Conservation (phyloP, 1,140 invertebrate species). For the Diprion similis region DNA sequence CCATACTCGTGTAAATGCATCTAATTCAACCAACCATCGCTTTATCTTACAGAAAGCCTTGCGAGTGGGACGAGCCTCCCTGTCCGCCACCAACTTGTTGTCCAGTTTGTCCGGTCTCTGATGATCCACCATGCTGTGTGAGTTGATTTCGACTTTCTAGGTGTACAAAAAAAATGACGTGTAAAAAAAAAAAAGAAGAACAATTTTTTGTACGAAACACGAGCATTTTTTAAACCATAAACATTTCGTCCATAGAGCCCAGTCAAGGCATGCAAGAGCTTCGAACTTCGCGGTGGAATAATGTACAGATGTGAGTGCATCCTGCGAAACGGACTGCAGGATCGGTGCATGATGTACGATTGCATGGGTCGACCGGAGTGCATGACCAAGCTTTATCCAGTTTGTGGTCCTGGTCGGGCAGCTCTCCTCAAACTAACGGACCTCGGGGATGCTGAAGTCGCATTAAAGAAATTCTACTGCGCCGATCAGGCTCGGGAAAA, state of each 20-base stretch:
- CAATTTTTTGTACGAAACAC: not conserved
- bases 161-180: not conserved
- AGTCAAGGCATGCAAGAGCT: constrained; percentile 62
- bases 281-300: constrained; percentile 71
- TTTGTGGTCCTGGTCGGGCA: constrained; percentile 67
- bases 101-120: constrained; percentile 20
- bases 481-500: constrained; percentile 43
- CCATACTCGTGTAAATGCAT: not conserved
- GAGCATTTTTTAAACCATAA: constrained; percentile 12
- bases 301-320: constrained; percentile 77
- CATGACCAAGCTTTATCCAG: constrained; percentile 70
- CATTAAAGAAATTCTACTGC: constrained; percentile 45
- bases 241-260: constrained; percentile 31
- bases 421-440: constrained; percentile 53
- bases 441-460: constrained; percentile 39
- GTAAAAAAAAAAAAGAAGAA: too few relatives aligned
- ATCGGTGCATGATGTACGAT: constrained; percentile 72
- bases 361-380: constrained; percentile 74
- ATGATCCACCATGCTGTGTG: constrained; percentile 35
- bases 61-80: constrained; percentile 54
- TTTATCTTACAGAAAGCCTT: constrained; percentile 46
- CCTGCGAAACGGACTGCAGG: constrained; percentile 78
- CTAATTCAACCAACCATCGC: not conserved
- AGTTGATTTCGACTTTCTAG: constrained; percentile 23
- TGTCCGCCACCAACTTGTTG: constrained; percentile 36